Evolutionary conservation across 1,140 invertebrate genomes (phyloP).

Genomic region (Leptopilina clavipes): DNA sequence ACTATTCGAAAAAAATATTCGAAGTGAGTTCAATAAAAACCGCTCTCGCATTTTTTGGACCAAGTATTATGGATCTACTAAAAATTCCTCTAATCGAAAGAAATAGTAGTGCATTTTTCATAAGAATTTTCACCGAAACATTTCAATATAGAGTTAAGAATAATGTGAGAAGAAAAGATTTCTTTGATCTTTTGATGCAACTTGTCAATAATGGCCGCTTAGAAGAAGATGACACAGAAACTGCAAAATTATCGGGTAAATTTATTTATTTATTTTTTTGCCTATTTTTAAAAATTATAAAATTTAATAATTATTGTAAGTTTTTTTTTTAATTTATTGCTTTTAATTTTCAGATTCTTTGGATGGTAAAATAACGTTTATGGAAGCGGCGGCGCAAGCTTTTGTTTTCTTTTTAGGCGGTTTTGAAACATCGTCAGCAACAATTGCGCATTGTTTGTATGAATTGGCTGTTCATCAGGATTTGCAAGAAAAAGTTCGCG

Average conservation of each 20-base stretch:
- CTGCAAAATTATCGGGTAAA: conserved; percentile 64
- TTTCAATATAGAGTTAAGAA: conserved; percentile 69
- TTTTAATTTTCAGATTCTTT: conserved; percentile 34
- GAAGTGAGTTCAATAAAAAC: conserved; percentile 50
- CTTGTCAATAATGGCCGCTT: conserved; percentile 56
- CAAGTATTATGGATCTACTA: conserved; percentile 54
- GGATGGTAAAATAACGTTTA: neutral
- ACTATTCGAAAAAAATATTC: conserved; percentile 57
- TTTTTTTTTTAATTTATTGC: too few relatives aligned
- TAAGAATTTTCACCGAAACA: conserved; percentile 72
- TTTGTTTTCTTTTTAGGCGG: neutral
- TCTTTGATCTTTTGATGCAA: conserved; percentile 60
- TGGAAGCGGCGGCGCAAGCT: neutral
- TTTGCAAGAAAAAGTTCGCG: conserved; percentile 63
- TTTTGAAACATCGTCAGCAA: conserved; percentile 64
- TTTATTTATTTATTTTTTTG: too few relatives aligned
- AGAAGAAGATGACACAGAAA: conserved; percentile 48
- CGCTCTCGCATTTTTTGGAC: conserved; percentile 48
- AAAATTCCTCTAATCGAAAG: conserved; percentile 46
- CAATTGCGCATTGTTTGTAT: conserved; percentile 62
- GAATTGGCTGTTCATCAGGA: conserved; percentile 59
- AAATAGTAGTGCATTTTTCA: conserved; percentile 52
- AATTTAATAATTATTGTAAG: too few relatives aligned
- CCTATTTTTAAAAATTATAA: conserved; percentile 55
- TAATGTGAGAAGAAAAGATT: conserved; percentile 68